Evolutionary conservation across 2,113 vertebrate species (phyloP).

Genomic region (Pogonocichla stellata): DNA sequence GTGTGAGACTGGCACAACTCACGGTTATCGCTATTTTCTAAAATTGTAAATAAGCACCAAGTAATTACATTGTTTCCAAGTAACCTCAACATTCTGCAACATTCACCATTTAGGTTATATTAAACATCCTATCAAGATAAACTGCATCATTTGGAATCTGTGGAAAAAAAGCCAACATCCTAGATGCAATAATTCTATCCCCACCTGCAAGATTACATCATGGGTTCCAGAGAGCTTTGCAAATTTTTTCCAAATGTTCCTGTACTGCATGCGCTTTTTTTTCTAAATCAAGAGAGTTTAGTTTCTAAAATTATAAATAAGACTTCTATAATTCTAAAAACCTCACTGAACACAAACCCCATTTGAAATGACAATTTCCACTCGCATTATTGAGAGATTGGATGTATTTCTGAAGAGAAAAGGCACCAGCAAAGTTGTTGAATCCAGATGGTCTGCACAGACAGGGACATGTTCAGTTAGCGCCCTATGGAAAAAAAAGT

Average conservation of each 20-base stretch:
- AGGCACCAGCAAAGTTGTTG: conserved; percentile 1
- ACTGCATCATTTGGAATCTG: neutral
- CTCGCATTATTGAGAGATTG: conserved; percentile 67
- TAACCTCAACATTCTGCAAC: neutral
- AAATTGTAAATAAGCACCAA: conserved; percentile 5
- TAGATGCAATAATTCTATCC: neutral
- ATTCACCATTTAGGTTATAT: neutral
- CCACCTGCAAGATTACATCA: neutral
- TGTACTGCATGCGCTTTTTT: neutral
- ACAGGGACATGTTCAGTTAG: conserved; percentile 40
- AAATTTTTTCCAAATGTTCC: conserved; percentile 25
- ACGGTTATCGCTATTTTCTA: neutral
- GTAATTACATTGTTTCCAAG: neutral
- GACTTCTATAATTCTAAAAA: conserved; percentile 34
- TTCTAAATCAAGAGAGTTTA: conserved; percentile 2
- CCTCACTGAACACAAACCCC: conserved; percentile 39
- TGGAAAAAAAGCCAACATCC: neutral
- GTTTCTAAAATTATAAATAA: conserved; percentile 37
- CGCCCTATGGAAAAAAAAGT: conserved; percentile 63
- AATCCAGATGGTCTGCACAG: neutral
- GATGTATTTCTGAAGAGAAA: conserved; percentile 59
- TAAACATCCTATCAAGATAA: neutral
- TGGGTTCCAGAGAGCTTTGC: neutral
- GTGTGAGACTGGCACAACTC: neutral
- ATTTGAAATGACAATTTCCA: conserved; percentile 38